Base-by-base conservation (phyloP, 2,113 vertebrate genomes). In the Penelope pileata region DNA sequence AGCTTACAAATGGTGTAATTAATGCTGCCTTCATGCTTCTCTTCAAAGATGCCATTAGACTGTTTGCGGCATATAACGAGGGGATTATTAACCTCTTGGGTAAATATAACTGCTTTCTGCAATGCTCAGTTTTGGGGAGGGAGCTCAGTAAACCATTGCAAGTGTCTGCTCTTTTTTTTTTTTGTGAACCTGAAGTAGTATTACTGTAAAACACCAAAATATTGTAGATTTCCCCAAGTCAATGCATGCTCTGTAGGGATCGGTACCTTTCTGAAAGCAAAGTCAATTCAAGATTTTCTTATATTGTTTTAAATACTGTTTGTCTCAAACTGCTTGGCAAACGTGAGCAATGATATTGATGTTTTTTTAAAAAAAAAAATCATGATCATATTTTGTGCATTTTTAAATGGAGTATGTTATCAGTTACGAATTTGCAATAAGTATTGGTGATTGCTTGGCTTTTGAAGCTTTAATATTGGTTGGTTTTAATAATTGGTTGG, bases 21-120 rank as follows among this genome's bases (percentile, higher is more conserved):
- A 99, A 99, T 96, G 99, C 99, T 97, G 99, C 99, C 96, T 99
- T 99, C 98, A 99, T 99, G 99, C 99, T 99, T 42, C 99, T 99
- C 91, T 99, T 99, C 98, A 99, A 99, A 99, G 99, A 99, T 97
- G 99, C 99, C 96, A 99, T 99, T 97, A 98, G 99, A 97, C 99
- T 99, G 96, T 99, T 99, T 22, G 99, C 99, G 69, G 99, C 99
- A 34, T 99, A 99, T 94, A 99, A 99, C 23, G 99, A 99, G 98
- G 99, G 99, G 94, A 99, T 99, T 93, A 99, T 99, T 97, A 99
- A 99, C 96, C 98, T 99, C 88, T 97, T 99, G 77, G 99, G 99
- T 99, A 98, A 99, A 96, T 96, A 96, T 36, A 70, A 34, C 40
- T 76, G 13, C 85, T 77, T 45, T 74, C 76, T 94, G 60, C 72